Evolutionary conservation across 2,113 vertebrate genomes (phyloP), one percentile per base, ranked within the genome.

Genomic region (Pterocles orientalis): DNA sequence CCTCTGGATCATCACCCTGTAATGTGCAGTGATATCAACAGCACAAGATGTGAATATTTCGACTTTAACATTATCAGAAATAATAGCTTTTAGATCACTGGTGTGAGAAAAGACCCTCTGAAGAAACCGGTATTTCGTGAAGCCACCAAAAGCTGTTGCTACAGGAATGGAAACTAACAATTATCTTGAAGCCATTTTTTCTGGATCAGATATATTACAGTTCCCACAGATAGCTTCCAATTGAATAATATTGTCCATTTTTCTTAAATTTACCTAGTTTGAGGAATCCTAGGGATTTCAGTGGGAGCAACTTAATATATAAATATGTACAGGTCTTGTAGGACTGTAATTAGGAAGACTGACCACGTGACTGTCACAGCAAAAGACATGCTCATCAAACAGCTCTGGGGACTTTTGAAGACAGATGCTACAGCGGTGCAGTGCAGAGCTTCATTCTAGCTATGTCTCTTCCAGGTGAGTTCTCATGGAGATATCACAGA

Each of bases 1-100:
- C 86, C 95, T 84, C 65, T 73, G 86, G 81, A 89, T 86, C 94
- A 73, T 43, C 92, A 91, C 62, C 81, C 66, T 56, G 69, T 34
- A 58, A 79, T 7, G 41, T 85, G 77, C 91, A 92, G 61, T 21
- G 69, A 15, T 70, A 72, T 29, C 95, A 79, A 34, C 45, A 82
- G 83, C 81, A 58, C 48, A 82, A 86, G 58, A 92, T 28, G 53
- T 12, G 69, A 91, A 76, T 26, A 28, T 45, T 89, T 82, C 76
- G 68, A 5, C 51, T 54, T 23, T 6, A 71, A 29, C 1, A 2
- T 20, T 50, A 47, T 36, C 86, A 86, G 83, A 68, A 94, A 28
- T 12, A 61, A 48, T 56, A 88, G 83, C 65, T 90, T 79, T 92
- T 34, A 68, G 33, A 72, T 64, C 64, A 88, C 12, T 71, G 34